A percentile compares a stretch with the other conserved stretches of the same genome.
Conservation (phyloP, 2,113 vertebrate species). For the Micromys minutus region DNA sequence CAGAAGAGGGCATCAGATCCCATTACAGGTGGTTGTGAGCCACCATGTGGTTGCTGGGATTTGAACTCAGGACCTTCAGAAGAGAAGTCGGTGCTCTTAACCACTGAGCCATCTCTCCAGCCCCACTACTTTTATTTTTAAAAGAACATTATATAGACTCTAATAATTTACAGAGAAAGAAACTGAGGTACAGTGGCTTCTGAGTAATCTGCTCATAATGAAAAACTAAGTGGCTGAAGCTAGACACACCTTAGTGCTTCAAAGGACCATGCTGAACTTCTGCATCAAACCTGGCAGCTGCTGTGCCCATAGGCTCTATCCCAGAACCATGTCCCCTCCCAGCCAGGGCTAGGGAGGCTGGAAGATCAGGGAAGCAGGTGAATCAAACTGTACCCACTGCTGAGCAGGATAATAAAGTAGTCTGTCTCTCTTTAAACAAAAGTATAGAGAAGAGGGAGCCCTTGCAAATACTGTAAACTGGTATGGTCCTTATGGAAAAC, state of each 20-base stretch:
- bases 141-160: constrained; percentile 5
- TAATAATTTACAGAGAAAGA: constrained; percentile 31
- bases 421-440: background rate
- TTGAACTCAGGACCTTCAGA: too few species aligned
- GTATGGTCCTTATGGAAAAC: background rate
- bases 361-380: too few species aligned
- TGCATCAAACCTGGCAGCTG: background rate
- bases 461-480: background rate
- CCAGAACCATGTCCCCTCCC: background rate
- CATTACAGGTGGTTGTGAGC: too few species aligned
- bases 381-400: background rate
- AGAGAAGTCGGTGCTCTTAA: too few species aligned
- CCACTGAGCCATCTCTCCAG: too few species aligned
- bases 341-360: background rate
- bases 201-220: background rate
- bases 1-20: too few species aligned
- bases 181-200: background rate
- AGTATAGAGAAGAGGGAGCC: background rate
- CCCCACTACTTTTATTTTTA: constrained; percentile 45
- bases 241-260: background rate
- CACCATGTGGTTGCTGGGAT: too few species aligned
- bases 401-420: background rate
- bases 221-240: background rate
- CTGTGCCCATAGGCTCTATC: background rate
- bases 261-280: background rate